phyloP scores from a whole-genome alignment of 2,113 vertebrate genomes.

The Athene noctua region DNA sequence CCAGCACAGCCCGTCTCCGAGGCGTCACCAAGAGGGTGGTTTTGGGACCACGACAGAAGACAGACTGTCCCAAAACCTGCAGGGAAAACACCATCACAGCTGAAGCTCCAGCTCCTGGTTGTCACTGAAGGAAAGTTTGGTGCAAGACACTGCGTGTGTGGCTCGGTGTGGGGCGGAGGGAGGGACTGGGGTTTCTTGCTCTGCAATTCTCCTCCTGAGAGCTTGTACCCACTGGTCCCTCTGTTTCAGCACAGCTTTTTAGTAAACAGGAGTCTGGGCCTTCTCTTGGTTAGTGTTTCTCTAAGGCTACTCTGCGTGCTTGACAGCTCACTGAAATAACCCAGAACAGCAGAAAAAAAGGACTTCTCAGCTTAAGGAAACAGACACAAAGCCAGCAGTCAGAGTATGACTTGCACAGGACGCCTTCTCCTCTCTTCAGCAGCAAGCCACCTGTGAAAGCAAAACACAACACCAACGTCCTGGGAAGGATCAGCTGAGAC shows the following conservation, averaged over 20 bases:
- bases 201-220: not conserved
- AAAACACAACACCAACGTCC: not conserved
- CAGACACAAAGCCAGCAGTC: not conserved
- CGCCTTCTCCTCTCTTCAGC: conserved; percentile 8
- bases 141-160: not conserved
- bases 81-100: not conserved
- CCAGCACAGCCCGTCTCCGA: not conserved
- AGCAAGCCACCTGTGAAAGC: conserved; percentile 11
- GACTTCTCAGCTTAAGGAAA: not conserved
- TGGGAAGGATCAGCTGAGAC: not conserved
- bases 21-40: not conserved
- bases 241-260: not conserved
- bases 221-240: not conserved
- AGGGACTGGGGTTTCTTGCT: not conserved
- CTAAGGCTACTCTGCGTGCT: not conserved
- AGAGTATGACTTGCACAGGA: not conserved
- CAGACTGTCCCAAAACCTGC: not conserved
- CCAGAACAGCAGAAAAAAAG: conserved; percentile 11
- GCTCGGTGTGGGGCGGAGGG: not conserved
- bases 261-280: not conserved
- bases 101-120: not conserved
- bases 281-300: not conserved
- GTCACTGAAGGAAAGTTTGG: not conserved
- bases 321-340: conserved; percentile 19
- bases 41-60: not conserved